Evolutionary conservation across 2,797 vertebrate species (phyloP), one percentile per base, ranked within the genome.

Genomic region (Okamejei kenojei): DNA sequence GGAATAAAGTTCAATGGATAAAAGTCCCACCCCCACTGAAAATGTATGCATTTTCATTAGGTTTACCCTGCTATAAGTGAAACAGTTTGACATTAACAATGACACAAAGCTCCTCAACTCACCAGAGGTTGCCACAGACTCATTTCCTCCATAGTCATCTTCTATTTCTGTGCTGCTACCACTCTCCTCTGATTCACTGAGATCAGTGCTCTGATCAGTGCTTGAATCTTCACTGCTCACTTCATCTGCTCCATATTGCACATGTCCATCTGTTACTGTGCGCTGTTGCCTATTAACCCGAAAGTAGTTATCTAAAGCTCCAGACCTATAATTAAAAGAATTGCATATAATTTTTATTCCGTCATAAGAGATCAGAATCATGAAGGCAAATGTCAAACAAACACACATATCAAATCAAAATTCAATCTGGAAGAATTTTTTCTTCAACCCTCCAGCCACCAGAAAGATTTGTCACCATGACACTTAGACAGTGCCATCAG

Each of bases 281-380:
- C n/a, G 71, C 93, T 97, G 97, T 58, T 96, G 96, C 77, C 96
- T 96, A 92, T 96, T 95, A 10, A 96, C 94, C 93, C 97, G 97
- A 94, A 98, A 98, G 93, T 97, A 97, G 94, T 96, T 97, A 93
- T 96, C 96, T 88, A 98, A 71, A 0, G 96, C 93, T 93, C 97
- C 96, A 54, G 96, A 61, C 58, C 79, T 93, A 26, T 15, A 65
- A 93, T 32, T 80, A 80, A 23, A n/a, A 81, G 26, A 17, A 15
- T 61, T 76, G 38, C 71, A 76, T 7, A 10, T 58, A 54, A 76
- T n/a, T 73, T 29, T 54, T 10, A 76, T 74, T 76, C 90, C 1
- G 65, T 84, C 45, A 82, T 10, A 1, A 29, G n/a, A 61, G n/a
- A 29, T 0, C n/a, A 32, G 61, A 17, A 21, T n/a, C 10, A 10